Base-by-base conservation (phyloP, 2,888 invertebrate species). In the Drosophila sordidula region DNA sequence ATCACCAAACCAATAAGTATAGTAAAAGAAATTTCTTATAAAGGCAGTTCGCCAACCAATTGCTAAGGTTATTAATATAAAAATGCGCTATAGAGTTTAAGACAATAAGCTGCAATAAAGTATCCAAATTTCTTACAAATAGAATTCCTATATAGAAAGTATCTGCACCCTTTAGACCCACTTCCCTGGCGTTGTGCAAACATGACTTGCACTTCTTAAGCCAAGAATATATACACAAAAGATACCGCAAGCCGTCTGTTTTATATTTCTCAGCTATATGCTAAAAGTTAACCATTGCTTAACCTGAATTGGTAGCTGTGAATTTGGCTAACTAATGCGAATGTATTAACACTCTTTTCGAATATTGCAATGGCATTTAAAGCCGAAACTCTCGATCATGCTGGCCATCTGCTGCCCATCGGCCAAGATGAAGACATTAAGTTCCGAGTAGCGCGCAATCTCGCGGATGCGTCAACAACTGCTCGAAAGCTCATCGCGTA, bases 381-480 rank as follows among this genome's bases (percentile, higher is more conserved):
- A 0, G 2, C 22, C 16, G 39, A 8, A 16, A 6, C 8, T 11
- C 26, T 1, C 6, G 16, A 16, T 16, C 39, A 12, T 39, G 6
- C 4, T 0, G 1, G 18, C 18, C 18, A 41, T 29, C 29, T 9
- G 14, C 16, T 9, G 16, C 8, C 4, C 22, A 2, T 12, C 41
- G 5, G 2, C 8, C 25, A 4, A 36, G 69, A 73, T 78, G 49
- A 71, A 78, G 77, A 59, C 77, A 77, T 78, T 75, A 64, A 32
- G 32, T 44, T 45, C 9, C 3, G 22, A 49, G n/a, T 22, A 46
- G 16, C 29, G 1, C 8, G 46, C 65, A 76, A 87, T 85, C 88
- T 71, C 55, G 51, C 47, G 47, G 66, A 74, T 77, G 88, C 82
- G 82, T 87, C 83, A 79, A 76, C 87, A 70, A 58, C 79, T 85